Conservation (phyloP, 2,113 vertebrate genomes). For the Drymodes brunneopygia region DNA sequence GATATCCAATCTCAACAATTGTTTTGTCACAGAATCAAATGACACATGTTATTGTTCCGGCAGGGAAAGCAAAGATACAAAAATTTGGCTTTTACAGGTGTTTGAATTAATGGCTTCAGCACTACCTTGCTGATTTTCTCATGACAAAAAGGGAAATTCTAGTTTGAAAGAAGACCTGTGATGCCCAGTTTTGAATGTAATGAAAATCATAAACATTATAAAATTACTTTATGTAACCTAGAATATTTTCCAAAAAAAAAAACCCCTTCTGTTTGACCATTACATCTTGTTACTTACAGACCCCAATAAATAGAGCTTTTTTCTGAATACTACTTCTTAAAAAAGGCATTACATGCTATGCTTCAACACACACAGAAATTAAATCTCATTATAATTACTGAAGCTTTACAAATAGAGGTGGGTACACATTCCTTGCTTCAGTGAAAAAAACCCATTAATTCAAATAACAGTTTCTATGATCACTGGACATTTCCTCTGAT, state of each 20-base stretch:
- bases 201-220: not conserved
- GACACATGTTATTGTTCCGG: not conserved
- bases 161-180: not conserved
- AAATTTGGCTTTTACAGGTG: not conserved
- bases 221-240: not conserved
- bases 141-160: not conserved
- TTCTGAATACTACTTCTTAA: not conserved
- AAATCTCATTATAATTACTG: slow-evolving; percentile 1
- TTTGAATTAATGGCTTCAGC: not conserved
- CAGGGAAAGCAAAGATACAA: not conserved
- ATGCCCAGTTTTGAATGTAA: not conserved
- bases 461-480: not conserved
- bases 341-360: not conserved
- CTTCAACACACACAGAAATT: slow-evolving; percentile 13
- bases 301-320: not conserved
- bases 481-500: not conserved
- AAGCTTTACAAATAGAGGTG: not conserved
- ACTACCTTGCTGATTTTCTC: not conserved
- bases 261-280: not conserved
- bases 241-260: not conserved
- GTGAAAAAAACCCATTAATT: not conserved
- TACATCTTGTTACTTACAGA: not conserved
- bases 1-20: not conserved
- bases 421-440: not conserved
- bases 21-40: not conserved